These are phyloP conservation scores for Myopa tessellatipennis DNA, from an alignment of 2,888 invertebrate species.

Conservation along the genomic window DNA sequence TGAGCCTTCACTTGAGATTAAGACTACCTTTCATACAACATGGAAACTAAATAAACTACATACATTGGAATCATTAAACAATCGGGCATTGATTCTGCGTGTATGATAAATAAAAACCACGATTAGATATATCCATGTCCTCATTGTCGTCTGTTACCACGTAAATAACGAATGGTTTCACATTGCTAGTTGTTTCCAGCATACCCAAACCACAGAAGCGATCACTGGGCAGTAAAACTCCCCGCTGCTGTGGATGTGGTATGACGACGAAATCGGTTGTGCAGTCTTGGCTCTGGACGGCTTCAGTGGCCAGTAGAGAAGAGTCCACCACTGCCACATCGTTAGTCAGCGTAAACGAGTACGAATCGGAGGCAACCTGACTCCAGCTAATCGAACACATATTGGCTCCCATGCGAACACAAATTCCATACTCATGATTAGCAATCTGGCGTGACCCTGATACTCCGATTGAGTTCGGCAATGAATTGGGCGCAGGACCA, in stretches of 20 bases:
- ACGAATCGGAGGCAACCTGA: slow-evolving; percentile 70
- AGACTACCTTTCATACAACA: too few relatives aligned
- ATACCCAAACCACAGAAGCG: slow-evolving; percentile 83
- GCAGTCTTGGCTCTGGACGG: slow-evolving; percentile 73
- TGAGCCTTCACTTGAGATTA: too few relatives aligned
- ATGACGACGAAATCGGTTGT: slow-evolving; percentile 81
- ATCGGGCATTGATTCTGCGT: slow-evolving; percentile 75
- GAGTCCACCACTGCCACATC: slow-evolving; percentile 76
- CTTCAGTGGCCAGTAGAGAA: slow-evolving; percentile 72
- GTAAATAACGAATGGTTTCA: slow-evolving; percentile 78
- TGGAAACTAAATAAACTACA: too few relatives aligned
- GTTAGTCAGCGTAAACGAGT: slow-evolving; percentile 78
- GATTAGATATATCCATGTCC: slow-evolving; percentile 76
- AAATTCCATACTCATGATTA: slow-evolving; percentile 81
- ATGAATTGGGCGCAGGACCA: slow-evolving; percentile 73
- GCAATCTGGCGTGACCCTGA: slow-evolving; percentile 79
- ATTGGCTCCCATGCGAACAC: slow-evolving; percentile 79
- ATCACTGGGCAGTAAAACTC: slow-evolving; percentile 71
- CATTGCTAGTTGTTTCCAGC: slow-evolving; percentile 72
- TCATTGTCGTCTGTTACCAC: slow-evolving; percentile 77
- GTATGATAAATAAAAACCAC: slow-evolving; percentile 80
- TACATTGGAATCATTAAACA: slow-evolving; percentile 38
- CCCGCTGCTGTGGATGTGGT: slow-evolving; percentile 73
- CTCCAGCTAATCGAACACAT: slow-evolving; percentile 79
- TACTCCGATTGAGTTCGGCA: slow-evolving; percentile 70